These are phyloP conservation scores for Phrynocephalus versicolor DNA, from an alignment of 2,113 vertebrate genomes.

Conservation along the genomic window DNA sequence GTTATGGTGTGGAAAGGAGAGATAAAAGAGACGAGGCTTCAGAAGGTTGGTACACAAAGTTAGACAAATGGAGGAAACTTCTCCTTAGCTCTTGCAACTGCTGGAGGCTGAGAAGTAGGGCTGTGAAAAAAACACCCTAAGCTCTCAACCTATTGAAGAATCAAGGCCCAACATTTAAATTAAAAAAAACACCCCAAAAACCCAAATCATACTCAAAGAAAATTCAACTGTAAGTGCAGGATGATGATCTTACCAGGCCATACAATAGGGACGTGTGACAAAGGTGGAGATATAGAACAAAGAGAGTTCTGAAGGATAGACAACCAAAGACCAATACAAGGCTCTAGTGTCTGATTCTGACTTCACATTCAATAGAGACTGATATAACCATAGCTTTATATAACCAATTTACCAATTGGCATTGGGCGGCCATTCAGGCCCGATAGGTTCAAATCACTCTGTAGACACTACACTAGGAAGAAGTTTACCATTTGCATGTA, in stretches of 20 bases:
- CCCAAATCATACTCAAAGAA: slow-evolving; percentile 61
- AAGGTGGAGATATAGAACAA: slow-evolving; percentile 29
- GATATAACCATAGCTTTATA: slow-evolving; percentile 62
- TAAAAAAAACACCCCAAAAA: slow-evolving; percentile 46
- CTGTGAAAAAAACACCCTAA: slow-evolving; percentile 41
- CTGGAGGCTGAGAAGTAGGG: slow-evolving; percentile 47
- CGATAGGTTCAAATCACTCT: slow-evolving; percentile 60
- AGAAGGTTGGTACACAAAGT: slow-evolving; percentile 50
- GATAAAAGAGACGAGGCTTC: slow-evolving; percentile 35
- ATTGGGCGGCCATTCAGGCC: slow-evolving; percentile 55
- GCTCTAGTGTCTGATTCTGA: slow-evolving; percentile 57
- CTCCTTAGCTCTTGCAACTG: slow-evolving; percentile 56
- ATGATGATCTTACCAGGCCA: slow-evolving; percentile 66
- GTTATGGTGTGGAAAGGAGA: slow-evolving; percentile 30
- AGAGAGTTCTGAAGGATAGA: slow-evolving; percentile 46
- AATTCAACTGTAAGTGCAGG: slow-evolving; percentile 54
- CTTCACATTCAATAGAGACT: slow-evolving; percentile 56
- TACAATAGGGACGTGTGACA: slow-evolving; percentile 49
- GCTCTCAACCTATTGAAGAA: slow-evolving; percentile 39
- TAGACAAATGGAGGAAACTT: slow-evolving; percentile 53
- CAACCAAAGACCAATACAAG: slow-evolving; percentile 55
- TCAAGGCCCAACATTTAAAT: slow-evolving; percentile 21
- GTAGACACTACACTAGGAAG: slow-evolving; percentile 46
- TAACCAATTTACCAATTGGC: slow-evolving; percentile 55
- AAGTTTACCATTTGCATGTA: slow-evolving; percentile 50